Base-by-base conservation (phyloP, 2,797 vertebrate species). In the Merluccius polli region DNA sequence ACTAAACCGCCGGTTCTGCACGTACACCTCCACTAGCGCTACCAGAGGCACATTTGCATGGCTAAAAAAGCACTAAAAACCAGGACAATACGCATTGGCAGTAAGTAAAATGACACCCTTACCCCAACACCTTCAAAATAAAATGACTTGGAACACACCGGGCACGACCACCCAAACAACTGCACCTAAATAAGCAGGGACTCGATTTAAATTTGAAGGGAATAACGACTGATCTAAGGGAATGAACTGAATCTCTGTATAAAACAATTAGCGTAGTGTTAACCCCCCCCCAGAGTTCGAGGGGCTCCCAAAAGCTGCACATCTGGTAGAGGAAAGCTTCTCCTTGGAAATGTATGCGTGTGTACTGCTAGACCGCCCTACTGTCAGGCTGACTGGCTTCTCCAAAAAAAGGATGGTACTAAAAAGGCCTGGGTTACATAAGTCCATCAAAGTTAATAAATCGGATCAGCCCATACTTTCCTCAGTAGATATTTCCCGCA, bases 1-100 rank as follows among this genome's bases (percentile, higher is more conserved):
- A 9, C 48, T 59, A 9, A 24, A 9, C n/a, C 21, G 7, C 1
- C 21, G 52, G 16, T 24, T 59, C 5, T 59, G 52, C 44, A 52
- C 16, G 44, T 52, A 21, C 15, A 59, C 44, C 18, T 48, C 9
- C 59, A 27, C n/a, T 13, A 18, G 59, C 18, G 4, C 59, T 70
- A 36, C 36, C 36, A 72, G 24, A 79, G 81, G 79, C 79, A 76
- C 65, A 11, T 10, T 27, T 38, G 72, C 29, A 11, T 52, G 72
- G 21, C 9, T 29, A 9, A 38, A 67, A 24, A 24, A 3, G 16
- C 31, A 65, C 21, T 24, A 12, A 8, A 35, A 88, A 83, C 85
- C 41, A 24, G 3, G 38, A 83, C 38, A 68, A 15, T 27, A 31
- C 59, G 68, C 24, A 15, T 31, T 24, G 5, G 16, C 0, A 29